phyloP scores from a whole-genome alignment of 2,888 invertebrate genomes.

The Parnassius glacialis region DNA sequence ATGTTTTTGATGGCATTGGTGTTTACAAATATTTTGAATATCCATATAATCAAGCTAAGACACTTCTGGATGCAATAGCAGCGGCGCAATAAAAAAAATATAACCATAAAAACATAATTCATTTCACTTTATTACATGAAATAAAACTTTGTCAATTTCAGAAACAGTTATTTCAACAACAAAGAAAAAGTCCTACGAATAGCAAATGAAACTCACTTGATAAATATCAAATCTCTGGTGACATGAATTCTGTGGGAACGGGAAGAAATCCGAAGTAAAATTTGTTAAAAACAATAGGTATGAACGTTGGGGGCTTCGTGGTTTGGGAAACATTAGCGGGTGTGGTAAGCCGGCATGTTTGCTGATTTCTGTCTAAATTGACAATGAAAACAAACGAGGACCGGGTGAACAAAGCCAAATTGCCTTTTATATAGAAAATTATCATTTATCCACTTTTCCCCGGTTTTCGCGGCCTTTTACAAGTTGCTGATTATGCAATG shows the following conservation, averaged over 20 bases:
- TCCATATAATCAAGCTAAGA: too few species aligned
- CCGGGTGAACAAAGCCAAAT: slow-evolving; percentile 7
- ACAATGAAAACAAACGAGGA: slow-evolving; percentile 12
- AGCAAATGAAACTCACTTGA: slow-evolving; percentile 15
- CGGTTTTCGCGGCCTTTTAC: background rate
- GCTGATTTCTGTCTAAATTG: slow-evolving; percentile 19
- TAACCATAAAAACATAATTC: too few species aligned
- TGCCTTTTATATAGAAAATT: slow-evolving; percentile 13
- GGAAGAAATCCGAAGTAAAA: slow-evolving; percentile 7
- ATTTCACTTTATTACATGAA: too few species aligned
- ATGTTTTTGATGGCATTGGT: too few species aligned
- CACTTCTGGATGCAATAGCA: too few species aligned
- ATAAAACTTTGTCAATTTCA: too few species aligned
- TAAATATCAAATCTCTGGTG: slow-evolving; percentile 21
- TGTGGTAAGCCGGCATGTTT: background rate
- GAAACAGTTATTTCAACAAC: slow-evolving; percentile 13
- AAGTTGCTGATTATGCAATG: background rate
- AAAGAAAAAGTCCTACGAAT: slow-evolving; percentile 9
- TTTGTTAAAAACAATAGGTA: slow-evolving; percentile 23
- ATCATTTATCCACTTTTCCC: slow-evolving; percentile 2
- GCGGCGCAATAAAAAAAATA: too few species aligned
- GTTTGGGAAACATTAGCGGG: background rate
- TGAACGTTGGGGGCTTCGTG: background rate
- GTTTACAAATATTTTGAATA: too few species aligned
- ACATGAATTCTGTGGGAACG: slow-evolving; percentile 10